Conservation (phyloP, 2,113 vertebrate genomes). For the Rhabdomys dilectus region DNA sequence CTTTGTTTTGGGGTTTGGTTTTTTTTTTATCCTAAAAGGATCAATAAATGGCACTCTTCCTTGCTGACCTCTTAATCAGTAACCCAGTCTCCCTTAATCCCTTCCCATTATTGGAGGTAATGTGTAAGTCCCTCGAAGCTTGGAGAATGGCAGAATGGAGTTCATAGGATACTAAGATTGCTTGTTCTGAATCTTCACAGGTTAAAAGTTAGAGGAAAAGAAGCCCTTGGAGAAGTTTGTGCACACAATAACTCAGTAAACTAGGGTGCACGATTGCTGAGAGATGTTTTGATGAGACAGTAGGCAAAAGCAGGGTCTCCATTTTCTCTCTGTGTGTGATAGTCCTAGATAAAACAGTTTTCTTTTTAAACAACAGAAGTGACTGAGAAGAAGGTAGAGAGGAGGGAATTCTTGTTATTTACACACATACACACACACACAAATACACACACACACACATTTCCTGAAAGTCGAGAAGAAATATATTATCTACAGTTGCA, state of each 20-base stretch:
- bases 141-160: background rate
- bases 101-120: background rate
- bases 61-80: background rate
- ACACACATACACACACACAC: background rate
- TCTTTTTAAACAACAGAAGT: conserved; percentile 45
- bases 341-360: conserved; percentile 11
- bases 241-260: background rate
- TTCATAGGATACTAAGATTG: background rate
- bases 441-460: background rate
- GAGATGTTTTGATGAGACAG: conserved; percentile 1
- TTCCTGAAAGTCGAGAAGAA: conserved; percentile 67
- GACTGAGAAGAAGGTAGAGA: background rate
- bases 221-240: background rate
- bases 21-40: background rate
- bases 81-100: background rate
- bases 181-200: background rate
- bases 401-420: background rate
- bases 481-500: conserved; percentile 62
- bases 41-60: background rate
- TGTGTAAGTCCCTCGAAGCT: background rate
- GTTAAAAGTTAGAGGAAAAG: conserved; percentile 34
- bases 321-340: background rate
- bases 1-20: background rate
- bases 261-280: background rate
- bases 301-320: background rate